Base-by-base conservation (phyloP, 2,797 vertebrate species). In the Buceros bicornis region DNA sequence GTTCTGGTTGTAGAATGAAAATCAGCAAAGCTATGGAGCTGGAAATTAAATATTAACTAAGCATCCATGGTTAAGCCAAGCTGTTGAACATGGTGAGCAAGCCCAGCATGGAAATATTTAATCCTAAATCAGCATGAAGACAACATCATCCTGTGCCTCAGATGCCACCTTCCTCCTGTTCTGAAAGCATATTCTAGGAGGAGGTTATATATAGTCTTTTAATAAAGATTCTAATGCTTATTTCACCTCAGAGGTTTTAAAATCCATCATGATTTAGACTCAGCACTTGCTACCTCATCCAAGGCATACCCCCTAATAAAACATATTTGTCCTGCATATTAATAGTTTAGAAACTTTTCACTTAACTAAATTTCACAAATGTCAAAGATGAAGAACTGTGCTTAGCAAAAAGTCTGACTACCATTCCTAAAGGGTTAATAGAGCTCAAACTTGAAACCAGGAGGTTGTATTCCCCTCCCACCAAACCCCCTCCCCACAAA, bases 341-440 rank as follows among this genome's bases (percentile, higher is more conserved):
- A 67, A 45, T 20, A 53, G 24, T 62, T 87, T 33, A 77, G 37
- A 82, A 51, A 62, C 16, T 70, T 87, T 65, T 66, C 25, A 53
- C 28, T 62, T 54, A 50, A 87, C 84, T 50, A 60, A 51, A 67
- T 82, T 91, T 61, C 42, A 87, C 3, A 31, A 16, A 33, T 31
- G 9, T 54, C 51, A 79, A n/a, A 78, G 51, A 51, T 47, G 21
- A 43, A 90, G 62, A 89, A 65, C 25, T 62, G 11, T 33, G 14
- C 40, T 37, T 42, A 80, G 56, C 24, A 95, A 57, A 83, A 95
- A 80, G 13, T 57, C 73, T 83, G 74, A 94, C 45, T 95, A 85
- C 65, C 37, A 93, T 83, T 89, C 48, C 86, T 94, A 95, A 97
- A 95, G 94, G 92, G 95, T 98, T 97, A 97, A 97, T 10, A 94